Base-by-base conservation (phyloP, 2,113 vertebrate species). In the Corvus cornix region DNA sequence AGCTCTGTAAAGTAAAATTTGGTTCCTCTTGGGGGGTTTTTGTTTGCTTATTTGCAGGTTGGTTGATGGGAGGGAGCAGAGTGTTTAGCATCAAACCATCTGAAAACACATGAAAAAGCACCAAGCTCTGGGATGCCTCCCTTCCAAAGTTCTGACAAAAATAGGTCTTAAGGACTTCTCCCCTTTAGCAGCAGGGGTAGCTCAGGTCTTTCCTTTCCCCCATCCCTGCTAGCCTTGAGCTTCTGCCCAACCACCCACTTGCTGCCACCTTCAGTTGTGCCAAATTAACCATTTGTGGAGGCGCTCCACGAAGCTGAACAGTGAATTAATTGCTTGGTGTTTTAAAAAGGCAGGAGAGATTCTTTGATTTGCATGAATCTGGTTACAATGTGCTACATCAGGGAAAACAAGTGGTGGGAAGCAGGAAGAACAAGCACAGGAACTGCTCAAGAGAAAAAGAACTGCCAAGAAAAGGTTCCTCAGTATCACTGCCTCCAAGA, bases 401-500 rank as follows among this genome's bases (percentile, higher is more conserved):
- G 13, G n/a, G 52, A 75, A 82, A 96, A 84, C 60, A 89, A 93
- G 74, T 56, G 52, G 77, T 82, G 74, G 74, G 77, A 87, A 84
- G 77, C 77, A 87, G 84, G 70, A 95, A 94, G 87, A 78, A 87
- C 56, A 72, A 72, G 89, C 10, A 60, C 58, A 76, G 78, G 56
- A 94, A 94, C 66, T 26, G 28, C 74, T 79, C 70, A 64, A 81
- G 66, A 74, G 37, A 82, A 60, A 70, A 79, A 84, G 70, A 92
- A 53, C 67, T 89, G 93, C 80, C 76, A 92, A 95, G 89, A 76
- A 92, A 92, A 90, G 46, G 75, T 76, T 93, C 66, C n/a, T 93
- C 28, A 39, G 35, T 87, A 94, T 75, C 81, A 87, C 68, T 87
- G 87, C 52, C 84, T 96, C 60, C 56, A 87, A 95, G 87, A 82